phyloP scores from a whole-genome alignment of 2,888 invertebrate genomes.

The Sinodicranocentrus sp. region DNA sequence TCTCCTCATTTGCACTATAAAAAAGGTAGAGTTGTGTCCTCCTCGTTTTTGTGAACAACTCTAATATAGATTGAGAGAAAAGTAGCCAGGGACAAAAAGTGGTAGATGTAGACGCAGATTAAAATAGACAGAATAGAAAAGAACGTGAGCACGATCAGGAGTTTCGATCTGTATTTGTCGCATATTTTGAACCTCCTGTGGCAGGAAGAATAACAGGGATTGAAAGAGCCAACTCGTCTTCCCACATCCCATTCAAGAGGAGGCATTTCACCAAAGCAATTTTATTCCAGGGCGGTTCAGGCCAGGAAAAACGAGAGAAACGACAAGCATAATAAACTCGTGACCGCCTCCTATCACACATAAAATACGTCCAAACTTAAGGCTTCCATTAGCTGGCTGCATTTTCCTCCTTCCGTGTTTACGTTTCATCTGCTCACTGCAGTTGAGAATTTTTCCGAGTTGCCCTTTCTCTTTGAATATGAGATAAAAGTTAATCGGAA shows the following conservation, averaged over 20 bases:
- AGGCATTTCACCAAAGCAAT: conserved; percentile 34
- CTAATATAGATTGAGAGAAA: not conserved
- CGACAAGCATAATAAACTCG: conserved; percentile 40
- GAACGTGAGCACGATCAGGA: conserved; percentile 16
- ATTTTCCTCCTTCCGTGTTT: not conserved
- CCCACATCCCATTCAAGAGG: not conserved
- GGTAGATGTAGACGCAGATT: not conserved
- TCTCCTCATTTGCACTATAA: not conserved
- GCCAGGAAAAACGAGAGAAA: not conserved
- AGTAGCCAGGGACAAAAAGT: not conserved
- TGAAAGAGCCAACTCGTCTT: too few species aligned
- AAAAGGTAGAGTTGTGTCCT: not conserved
- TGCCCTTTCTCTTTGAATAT: not conserved
- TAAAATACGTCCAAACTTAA: too few species aligned
- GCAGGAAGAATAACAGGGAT: not conserved
- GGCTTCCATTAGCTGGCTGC: not conserved
- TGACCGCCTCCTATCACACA: conserved; percentile 37
- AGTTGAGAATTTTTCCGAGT: not conserved
- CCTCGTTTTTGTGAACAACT: not conserved
- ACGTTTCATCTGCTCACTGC: not conserved
- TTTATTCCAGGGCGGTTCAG: conserved; percentile 38
- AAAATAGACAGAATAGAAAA: conserved; percentile 1
- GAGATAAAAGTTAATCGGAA: conserved; percentile 5
- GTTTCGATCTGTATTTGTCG: conserved; percentile 25
- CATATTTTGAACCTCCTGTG: not conserved